These are phyloP conservation scores for Pteropus alecto DNA, from an alignment of 2,113 vertebrate genomes.

Conservation along the genomic window DNA sequence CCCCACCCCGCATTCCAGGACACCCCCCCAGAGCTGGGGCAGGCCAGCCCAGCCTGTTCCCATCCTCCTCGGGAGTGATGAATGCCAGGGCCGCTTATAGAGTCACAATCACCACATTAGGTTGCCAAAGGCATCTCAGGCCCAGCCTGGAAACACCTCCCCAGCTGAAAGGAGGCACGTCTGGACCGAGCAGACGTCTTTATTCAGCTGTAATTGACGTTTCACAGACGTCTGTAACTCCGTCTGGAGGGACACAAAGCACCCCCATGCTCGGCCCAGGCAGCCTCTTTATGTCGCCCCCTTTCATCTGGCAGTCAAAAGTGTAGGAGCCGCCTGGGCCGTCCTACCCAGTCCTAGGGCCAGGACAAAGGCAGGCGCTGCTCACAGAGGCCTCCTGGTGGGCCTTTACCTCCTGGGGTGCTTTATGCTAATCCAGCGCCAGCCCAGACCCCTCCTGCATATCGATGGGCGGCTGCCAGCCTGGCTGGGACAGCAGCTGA, in stretches of 20 bases:
- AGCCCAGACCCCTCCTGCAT: conserved; percentile 77
- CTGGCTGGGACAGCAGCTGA: conserved; percentile 68
- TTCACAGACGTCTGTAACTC: conserved; percentile 85
- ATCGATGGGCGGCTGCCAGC: conserved; percentile 72
- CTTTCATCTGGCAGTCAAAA: conserved; percentile 85
- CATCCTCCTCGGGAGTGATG: conserved; percentile 77
- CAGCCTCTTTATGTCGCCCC: conserved; percentile 79
- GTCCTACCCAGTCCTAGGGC: background rate
- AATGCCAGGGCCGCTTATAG: conserved; percentile 78
- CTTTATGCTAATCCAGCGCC: conserved; percentile 82
- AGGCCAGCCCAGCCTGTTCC: background rate
- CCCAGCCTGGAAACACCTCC: conserved; percentile 78
- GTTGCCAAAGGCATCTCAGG: conserved; percentile 79
- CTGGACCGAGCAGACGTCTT: conserved; percentile 85
- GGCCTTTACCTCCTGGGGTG: conserved; percentile 83
- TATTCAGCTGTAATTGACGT: conserved; percentile 86
- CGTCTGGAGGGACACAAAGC: conserved; percentile 81
- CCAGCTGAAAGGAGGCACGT: conserved; percentile 80
- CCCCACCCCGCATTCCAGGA: background rate
- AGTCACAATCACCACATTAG: conserved; percentile 83
- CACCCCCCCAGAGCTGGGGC: background rate
- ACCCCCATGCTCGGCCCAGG: background rate
- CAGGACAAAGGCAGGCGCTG: conserved; percentile 80
- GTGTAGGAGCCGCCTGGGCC: conserved; percentile 77
- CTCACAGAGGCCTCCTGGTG: conserved; percentile 79